phyloP scores from a whole-genome alignment of 2,113 vertebrate genomes.

The Chloebia gouldiae region DNA sequence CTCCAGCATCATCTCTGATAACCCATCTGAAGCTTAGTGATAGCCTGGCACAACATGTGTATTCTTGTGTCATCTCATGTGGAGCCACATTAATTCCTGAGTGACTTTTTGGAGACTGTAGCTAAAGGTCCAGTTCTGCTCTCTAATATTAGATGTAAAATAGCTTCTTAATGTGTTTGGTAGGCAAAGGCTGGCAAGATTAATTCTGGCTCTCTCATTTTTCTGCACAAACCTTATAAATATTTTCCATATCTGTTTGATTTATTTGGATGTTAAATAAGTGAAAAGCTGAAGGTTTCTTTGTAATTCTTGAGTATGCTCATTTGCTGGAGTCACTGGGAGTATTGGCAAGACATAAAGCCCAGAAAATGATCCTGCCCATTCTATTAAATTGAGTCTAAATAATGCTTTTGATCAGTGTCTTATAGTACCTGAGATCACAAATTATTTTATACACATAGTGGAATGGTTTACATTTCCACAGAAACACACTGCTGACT shows the following conservation, averaged over 20 bases:
- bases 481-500: background rate
- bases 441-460: background rate
- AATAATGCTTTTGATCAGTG: background rate
- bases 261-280: constrained; percentile 66
- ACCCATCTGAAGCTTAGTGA: constrained; percentile 61
- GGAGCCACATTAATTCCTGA: constrained; percentile 57
- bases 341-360: background rate
- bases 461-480: background rate
- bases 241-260: constrained; percentile 66
- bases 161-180: constrained; percentile 72
- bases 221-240: constrained; percentile 41
- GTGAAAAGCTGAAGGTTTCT: constrained; percentile 48
- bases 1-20: constrained; percentile 61
- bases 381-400: background rate
- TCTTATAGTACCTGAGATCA: background rate
- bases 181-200: constrained; percentile 67
- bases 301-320: background rate
- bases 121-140: constrained; percentile 74
- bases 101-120: constrained; percentile 72
- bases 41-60: constrained; percentile 61
- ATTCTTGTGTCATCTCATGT: constrained; percentile 57
- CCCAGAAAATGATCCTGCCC: background rate
- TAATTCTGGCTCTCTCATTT: constrained; percentile 59
- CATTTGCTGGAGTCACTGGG: background rate
- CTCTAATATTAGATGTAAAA: constrained; percentile 75